Base-by-base conservation (phyloP, 2,888 invertebrate species). In the Plagodis dolabraria region DNA sequence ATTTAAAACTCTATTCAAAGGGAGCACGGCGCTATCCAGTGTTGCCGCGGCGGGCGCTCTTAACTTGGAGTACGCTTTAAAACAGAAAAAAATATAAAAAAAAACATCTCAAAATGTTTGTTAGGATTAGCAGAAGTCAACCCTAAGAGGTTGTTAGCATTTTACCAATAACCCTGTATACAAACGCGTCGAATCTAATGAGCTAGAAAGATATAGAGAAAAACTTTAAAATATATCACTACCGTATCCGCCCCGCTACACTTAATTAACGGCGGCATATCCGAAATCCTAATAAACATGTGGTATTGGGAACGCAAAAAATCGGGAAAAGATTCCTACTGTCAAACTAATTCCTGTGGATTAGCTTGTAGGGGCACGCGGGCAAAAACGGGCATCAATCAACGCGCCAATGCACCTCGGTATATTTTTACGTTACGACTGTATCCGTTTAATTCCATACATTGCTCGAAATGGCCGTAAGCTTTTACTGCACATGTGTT, bases 351-450 rank as follows among this genome's bases (percentile, higher is more conserved):
- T 87, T 85, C 89, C 76, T 73, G 70, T 79, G 86, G 86, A 86
- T 90, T 86, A 87, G 80, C 75, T 67, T 64, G 72, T 69, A 70
- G 74, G 79, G 80, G 83, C 79, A 83, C 83, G 85, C 86, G 86
- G 83, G 84, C 87, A 91, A 92, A 91, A 92, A 90, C 80, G 61
- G 67, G 71, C 85, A 92, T 92, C 86, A 82, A 89, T 91, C 90
- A 92, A 73, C 75, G 67, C 56, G 71, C 71, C 78, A 78, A 82
- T 79, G 76, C 78, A 74, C 74, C 68, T 65, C 64, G 69, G 69
- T 77, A 75, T 84, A 83, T 83, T 83, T 83, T 81, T 79, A 78
- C 48, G 76, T 72, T 61, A 67, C 54, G 63, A 55, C 69, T 69
- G 60, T 67, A 72, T 73, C 64, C 49, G 47, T 11, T 52, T 52